Evolutionary conservation across 2,888 invertebrate species (phyloP).

Genomic region (Drosophila eohydei): DNA sequence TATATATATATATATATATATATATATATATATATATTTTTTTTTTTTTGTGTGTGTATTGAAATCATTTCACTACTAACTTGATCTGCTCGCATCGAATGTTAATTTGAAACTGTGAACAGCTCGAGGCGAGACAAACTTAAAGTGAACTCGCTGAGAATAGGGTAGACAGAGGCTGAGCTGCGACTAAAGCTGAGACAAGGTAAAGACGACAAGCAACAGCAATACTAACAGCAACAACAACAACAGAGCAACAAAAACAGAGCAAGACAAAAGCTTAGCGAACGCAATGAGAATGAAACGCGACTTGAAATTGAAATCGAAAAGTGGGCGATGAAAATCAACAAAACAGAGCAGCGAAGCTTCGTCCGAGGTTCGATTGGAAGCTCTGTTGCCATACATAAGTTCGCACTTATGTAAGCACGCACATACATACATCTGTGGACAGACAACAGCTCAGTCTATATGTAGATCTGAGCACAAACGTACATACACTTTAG

Average conservation of each 20-base stretch:
- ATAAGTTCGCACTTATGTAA: not conserved
- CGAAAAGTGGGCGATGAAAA: constrained; percentile 34
- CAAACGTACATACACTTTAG: not conserved
- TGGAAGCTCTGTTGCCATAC: constrained; percentile 10
- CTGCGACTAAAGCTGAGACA: constrained; percentile 23
- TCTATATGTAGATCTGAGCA: constrained; percentile 6
- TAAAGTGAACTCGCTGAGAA: constrained; percentile 72
- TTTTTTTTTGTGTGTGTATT: constrained; percentile 9
- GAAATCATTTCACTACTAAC: constrained; percentile 51
- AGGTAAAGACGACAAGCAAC: constrained; percentile 24
- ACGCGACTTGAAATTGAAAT: constrained; percentile 54
- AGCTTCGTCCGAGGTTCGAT: constrained; percentile 6
- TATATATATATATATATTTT: not conserved
- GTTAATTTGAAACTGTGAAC: constrained; percentile 71
- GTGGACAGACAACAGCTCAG: not conserved
- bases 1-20: not conserved
- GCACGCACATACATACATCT: not conserved
- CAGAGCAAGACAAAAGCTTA: constrained; percentile 17
- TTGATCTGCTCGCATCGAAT: constrained; percentile 69
- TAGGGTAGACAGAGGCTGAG: constrained; percentile 26
- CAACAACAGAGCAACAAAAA: constrained; percentile 7
- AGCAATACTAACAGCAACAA: constrained; percentile 5
- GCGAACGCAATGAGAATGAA: constrained; percentile 57
- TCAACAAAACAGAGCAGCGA: constrained; percentile 23
- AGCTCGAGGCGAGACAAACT: constrained; percentile 57